phyloP scores from a whole-genome alignment of 1,140 invertebrate species.

The Latrodectus geometricus region DNA sequence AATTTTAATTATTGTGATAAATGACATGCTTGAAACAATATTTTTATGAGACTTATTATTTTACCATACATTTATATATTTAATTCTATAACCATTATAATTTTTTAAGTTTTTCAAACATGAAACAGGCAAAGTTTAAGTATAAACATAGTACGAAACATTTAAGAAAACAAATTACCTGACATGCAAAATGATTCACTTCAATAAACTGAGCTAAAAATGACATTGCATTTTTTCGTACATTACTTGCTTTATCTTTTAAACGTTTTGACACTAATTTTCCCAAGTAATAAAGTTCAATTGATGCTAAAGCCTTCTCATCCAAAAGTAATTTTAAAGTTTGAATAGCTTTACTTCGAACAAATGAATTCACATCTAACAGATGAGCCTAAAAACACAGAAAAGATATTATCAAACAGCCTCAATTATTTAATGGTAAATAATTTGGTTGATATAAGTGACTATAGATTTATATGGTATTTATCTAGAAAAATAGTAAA shows the following conservation, averaged over 20 bases:
- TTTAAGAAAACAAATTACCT: slow-evolving; percentile 67
- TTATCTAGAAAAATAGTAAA: no score
- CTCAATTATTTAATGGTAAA: no score
- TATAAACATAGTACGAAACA: no score
- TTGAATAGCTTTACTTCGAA: slow-evolving; percentile 81
- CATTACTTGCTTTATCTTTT: slow-evolving; percentile 81
- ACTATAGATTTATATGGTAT: no score
- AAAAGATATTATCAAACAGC: not conserved
- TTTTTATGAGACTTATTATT: no score
- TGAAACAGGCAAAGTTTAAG: no score
- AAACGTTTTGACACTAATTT: slow-evolving; percentile 77
- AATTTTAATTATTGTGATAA: no score
- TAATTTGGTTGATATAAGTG: no score
- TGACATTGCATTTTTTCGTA: slow-evolving; percentile 83
- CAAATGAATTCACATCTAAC: slow-evolving; percentile 84
- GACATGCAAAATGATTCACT: slow-evolving; percentile 80
- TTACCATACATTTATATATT: no score
- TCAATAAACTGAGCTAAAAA: slow-evolving; percentile 80
- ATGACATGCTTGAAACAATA: no score
- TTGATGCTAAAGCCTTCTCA: slow-evolving; percentile 80
- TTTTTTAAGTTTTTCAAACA: no score
- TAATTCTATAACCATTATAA: no score
- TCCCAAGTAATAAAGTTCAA: slow-evolving; percentile 75
- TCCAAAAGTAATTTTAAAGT: slow-evolving; percentile 80
- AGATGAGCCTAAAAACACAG: slow-evolving; percentile 76